Percentiles rank a stretch among this genome's conserved stretches.
Evolutionary conservation across 2,797 vertebrate species (phyloP).

Genomic region (Arremon brunneinucha): DNA sequence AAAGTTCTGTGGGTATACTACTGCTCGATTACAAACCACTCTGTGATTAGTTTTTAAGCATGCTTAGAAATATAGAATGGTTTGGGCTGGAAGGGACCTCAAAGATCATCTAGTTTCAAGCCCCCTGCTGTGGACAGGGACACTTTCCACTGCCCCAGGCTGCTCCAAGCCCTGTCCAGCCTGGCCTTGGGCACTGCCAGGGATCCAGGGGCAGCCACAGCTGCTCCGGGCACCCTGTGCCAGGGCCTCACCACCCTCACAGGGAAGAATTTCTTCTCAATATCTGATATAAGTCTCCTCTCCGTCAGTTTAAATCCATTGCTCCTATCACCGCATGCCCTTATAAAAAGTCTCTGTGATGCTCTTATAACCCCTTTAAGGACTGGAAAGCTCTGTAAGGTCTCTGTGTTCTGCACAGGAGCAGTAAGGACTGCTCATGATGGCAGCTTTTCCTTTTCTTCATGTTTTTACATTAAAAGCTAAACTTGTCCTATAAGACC

Average conservation of each 20-base stretch:
- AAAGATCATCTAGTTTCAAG: background rate
- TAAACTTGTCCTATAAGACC: background rate
- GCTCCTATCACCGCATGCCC: background rate
- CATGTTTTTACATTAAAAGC: background rate
- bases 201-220: background rate
- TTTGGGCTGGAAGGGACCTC: background rate
- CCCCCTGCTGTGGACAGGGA: background rate
- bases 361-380: background rate
- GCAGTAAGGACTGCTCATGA: background rate
- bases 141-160: fast-evolving
- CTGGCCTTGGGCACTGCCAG: background rate
- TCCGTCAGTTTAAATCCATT: background rate
- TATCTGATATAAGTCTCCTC: background rate
- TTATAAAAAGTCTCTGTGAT: background rate
- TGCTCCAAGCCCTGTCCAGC: background rate
- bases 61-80: background rate
- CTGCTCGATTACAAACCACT: slow-evolving; percentile 7
- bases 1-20: background rate
- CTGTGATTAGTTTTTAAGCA: slow-evolving; percentile 8
- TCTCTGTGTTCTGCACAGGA: background rate
- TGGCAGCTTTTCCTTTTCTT: background rate
- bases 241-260: background rate
- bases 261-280: background rate
- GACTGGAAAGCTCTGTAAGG: background rate
- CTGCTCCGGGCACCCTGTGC: background rate